Evolutionary conservation across 2,888 invertebrate species (phyloP).

Genomic region (Lycia hirtaria): DNA sequence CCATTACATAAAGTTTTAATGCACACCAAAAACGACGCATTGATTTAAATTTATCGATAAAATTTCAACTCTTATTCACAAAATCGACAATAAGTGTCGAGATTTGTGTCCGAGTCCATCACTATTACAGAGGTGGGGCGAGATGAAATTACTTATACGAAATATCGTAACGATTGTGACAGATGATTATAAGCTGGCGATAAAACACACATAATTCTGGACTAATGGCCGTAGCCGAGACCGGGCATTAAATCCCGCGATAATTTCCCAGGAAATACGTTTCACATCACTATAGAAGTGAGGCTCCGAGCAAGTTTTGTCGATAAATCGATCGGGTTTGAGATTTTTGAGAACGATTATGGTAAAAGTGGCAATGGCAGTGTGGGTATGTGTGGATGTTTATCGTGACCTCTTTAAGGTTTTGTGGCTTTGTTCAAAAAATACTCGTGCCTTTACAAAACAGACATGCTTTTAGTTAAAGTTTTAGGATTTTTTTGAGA

Average conservation of each 20-base stretch:
- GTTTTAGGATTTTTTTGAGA: too few relatives aligned
- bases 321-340: slow-evolving; percentile 51
- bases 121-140: slow-evolving; percentile 66
- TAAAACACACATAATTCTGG: slow-evolving; percentile 85
- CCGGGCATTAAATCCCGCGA: slow-evolving; percentile 56
- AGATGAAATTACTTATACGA: slow-evolving; percentile 79
- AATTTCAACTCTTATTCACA: slow-evolving; percentile 1
- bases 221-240: slow-evolving; percentile 67
- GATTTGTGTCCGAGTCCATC: slow-evolving; percentile 50
- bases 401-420: slow-evolving; percentile 7
- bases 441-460: not conserved
- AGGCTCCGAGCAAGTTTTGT: slow-evolving; percentile 47
- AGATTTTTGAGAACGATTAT: slow-evolving; percentile 34
- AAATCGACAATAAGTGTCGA: slow-evolving; percentile 7
- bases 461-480: too few relatives aligned
- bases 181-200: slow-evolving; percentile 85
- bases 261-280: slow-evolving; percentile 72
- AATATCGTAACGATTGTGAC: slow-evolving; percentile 85
- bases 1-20: slow-evolving; percentile 18
- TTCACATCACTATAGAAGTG: slow-evolving; percentile 64
- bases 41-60: slow-evolving; percentile 5
- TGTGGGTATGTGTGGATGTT: slow-evolving; percentile 1
- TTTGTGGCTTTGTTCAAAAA: not conserved
- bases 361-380: slow-evolving; percentile 28
- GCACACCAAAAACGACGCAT: not conserved